Evolutionary conservation across 30 jellyfish, hydroid and myxozoan species (phyloP).

Genomic region (Chironex yamaguchii): DNA sequence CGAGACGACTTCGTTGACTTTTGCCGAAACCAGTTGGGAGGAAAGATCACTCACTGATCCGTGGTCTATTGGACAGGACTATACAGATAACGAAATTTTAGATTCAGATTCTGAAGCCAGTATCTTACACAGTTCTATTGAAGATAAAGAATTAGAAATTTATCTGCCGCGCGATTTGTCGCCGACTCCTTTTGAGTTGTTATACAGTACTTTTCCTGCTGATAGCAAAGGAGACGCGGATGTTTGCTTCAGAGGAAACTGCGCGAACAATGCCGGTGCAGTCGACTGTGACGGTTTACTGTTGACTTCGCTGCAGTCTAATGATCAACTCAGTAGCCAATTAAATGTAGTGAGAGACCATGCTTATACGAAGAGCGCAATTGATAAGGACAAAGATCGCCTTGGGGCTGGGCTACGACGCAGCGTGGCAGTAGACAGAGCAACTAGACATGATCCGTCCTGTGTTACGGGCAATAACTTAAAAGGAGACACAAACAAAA

Average conservation of each 20-base stretch:
- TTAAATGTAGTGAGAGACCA: too few species aligned
- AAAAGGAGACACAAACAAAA: too few species aligned
- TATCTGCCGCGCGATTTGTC: slow-evolving; percentile 69
- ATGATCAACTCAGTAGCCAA: too few species aligned
- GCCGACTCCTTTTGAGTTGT: slow-evolving; percentile 74
- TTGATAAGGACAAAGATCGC: too few species aligned
- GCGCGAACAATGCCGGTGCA: neutral
- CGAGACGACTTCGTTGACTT: neutral
- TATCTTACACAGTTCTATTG: neutral
- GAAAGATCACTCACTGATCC: neutral
- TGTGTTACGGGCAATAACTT: too few species aligned
- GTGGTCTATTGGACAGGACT: neutral
- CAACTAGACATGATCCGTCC: too few species aligned
- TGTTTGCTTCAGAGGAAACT: neutral
- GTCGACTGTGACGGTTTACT: too few species aligned
- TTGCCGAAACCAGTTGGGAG: neutral
- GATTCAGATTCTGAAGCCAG: neutral
- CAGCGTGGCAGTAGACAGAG: too few species aligned
- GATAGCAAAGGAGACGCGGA: slow-evolving; percentile 15
- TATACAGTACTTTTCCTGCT: slow-evolving; percentile 70
- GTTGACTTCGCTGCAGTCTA: too few species aligned
- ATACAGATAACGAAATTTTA: neutral
- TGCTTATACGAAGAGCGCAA: too few species aligned
- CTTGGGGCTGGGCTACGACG: too few species aligned
- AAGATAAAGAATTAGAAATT: slow-evolving; percentile 46